Evolutionary conservation across 2,888 invertebrate species (phyloP), one percentile per base, ranked within the genome.

Genomic region (Drosophila glabriapex): DNA sequence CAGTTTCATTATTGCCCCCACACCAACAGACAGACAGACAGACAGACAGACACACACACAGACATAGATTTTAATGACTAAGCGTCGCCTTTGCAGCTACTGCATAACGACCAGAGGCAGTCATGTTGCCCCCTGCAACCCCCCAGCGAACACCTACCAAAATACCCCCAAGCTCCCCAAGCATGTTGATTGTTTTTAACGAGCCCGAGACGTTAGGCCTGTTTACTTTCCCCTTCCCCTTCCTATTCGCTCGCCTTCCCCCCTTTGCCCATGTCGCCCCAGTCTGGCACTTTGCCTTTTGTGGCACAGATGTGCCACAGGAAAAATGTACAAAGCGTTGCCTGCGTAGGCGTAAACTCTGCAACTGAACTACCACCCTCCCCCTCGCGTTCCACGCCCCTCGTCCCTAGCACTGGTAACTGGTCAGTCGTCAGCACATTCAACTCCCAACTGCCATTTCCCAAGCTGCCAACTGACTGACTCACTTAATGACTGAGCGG

Each of bases 401-500:
- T 14, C 28, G 49, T 19, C 7, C 7, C 25, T 2, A 14, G 14
- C 35, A 4, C 35, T 35, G 37, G 33, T 39, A 73, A 68, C 73
- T 81, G 71, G 79, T 81, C 79, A 77, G 63, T 60, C 63, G 63
- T 60, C 63, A 50, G 50, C 63, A 39, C 37, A 56, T 56, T 55
- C 55, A 55, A 29, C 55, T 19, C n/a, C 46, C 41, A 53, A 65
- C 35, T 43, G 53, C 35, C 37, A 46, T 16, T 52, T 29, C 35
- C 16, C 33, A 54, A 54, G 35, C 52, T 64, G 68, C 64, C 71
- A 61, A 71, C 63, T 60, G 73, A 73, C 83, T 83, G 83, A 83
- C 83, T 81, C 81, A 81, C 83, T 80, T 80, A 80, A 80, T 73
- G 80, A 80, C 80, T 67, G 61, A 76, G 68, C 83, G 76, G 25